Conservation (phyloP, 2,888 invertebrate genomes). For the Metallyticus violacea region DNA sequence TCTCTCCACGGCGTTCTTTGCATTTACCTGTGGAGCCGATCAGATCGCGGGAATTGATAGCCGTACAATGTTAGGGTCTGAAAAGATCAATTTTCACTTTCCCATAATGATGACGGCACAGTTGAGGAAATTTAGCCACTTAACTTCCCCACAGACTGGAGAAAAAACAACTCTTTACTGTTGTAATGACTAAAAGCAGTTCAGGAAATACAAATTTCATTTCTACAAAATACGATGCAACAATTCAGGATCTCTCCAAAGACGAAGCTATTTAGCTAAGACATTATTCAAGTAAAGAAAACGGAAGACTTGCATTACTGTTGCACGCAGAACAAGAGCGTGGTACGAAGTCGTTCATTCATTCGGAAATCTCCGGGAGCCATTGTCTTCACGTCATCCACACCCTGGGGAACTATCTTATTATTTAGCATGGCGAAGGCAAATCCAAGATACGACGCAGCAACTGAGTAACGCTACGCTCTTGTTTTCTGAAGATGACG, state of each 20-base stretch:
- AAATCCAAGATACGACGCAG: too few species aligned
- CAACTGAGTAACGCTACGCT: too few species aligned
- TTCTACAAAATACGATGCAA: too few species aligned
- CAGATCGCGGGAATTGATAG: too few species aligned
- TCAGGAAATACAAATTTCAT: too few species aligned
- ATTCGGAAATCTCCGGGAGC: constrained; percentile 4
- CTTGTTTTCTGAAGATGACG: not conserved
- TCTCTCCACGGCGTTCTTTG: not conserved
- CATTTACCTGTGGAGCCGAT: not conserved
- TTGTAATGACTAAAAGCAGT: too few species aligned
- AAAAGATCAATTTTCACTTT: not conserved
- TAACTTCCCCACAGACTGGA: too few species aligned
- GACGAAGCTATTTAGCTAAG: not conserved
- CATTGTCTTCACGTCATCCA: constrained; percentile 18
- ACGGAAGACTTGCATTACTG: too few species aligned
- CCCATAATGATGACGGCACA: not conserved
- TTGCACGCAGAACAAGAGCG: too few species aligned
- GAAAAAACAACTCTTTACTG: too few species aligned
- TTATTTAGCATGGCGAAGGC: not conserved
- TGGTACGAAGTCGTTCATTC: constrained; percentile 6
- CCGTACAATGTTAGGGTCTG: too few species aligned
- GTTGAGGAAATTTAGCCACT: not conserved
- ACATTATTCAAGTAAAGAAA: too few species aligned
- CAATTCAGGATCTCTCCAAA: not conserved
- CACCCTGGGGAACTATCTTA: not conserved